phyloP scores from a whole-genome alignment of 2,888 invertebrate species.

The Cerastoderma edule region DNA sequence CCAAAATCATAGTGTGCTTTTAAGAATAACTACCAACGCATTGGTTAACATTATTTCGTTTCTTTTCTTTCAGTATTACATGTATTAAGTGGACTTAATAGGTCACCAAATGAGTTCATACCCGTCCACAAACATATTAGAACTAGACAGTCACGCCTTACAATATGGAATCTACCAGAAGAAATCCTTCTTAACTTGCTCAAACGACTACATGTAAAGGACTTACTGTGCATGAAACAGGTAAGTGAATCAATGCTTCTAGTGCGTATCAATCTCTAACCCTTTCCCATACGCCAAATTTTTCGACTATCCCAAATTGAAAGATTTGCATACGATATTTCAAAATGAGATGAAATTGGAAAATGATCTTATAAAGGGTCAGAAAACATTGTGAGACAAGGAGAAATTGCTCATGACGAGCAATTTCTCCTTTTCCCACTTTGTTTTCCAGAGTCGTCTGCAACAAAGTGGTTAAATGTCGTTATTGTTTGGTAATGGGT shows the following conservation, averaged over 20 bases:
- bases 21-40: too few relatives aligned
- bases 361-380: too few relatives aligned
- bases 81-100: slow-evolving; percentile 66
- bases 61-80: slow-evolving; percentile 66
- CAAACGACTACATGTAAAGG: slow-evolving; percentile 77
- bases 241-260: slow-evolving; percentile 60
- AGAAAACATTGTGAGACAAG: too few relatives aligned
- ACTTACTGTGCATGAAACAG: slow-evolving; percentile 77
- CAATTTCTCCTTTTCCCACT: too few relatives aligned
- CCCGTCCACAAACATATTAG: slow-evolving; percentile 69
- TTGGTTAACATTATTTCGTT: neutral
- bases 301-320: neutral
- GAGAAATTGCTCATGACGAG: too few relatives aligned
- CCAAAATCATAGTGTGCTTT: too few relatives aligned
- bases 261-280: neutral
- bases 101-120: slow-evolving; percentile 71
- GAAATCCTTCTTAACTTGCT: slow-evolving; percentile 77
- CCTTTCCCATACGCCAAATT: neutral
- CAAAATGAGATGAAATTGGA: neutral
- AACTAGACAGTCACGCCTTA: slow-evolving; percentile 68
- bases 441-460: too few relatives aligned
- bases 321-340: neutral
- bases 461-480: too few relatives aligned
- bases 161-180: slow-evolving; percentile 80
- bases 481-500: too few relatives aligned